These are phyloP conservation scores for Odontamblyopus lacepedii DNA, from an alignment of 2,797 vertebrate species.

Conservation along the genomic window DNA sequence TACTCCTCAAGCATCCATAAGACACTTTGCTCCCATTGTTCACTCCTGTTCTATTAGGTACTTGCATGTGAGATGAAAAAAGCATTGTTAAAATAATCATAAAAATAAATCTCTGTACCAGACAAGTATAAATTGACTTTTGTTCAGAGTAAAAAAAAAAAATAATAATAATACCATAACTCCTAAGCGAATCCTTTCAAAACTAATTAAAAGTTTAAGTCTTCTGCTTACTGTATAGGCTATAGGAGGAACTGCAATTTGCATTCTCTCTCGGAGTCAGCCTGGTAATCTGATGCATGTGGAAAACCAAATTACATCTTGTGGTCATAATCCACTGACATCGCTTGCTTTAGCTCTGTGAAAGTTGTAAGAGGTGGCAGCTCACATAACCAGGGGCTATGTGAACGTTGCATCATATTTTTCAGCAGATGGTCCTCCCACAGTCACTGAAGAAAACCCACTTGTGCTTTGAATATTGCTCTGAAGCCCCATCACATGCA, in stretches of 20 bases:
- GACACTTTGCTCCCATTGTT: too few species aligned
- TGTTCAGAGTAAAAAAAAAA: too few species aligned
- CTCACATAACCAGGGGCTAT: neutral
- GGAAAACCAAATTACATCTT: neutral
- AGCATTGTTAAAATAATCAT: neutral
- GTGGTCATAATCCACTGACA: slow-evolving; percentile 1
- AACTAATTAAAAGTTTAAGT: slow-evolving; percentile 1
- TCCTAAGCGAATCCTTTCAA: neutral
- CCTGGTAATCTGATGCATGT: neutral
- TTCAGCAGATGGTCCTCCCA: slow-evolving; percentile 35
- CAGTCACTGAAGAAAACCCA: slow-evolving; percentile 38
- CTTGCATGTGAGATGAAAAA: too few species aligned
- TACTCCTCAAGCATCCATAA: too few species aligned
- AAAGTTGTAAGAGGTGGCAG: neutral
- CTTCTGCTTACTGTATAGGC: neutral
- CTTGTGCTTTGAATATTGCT: slow-evolving; percentile 38
- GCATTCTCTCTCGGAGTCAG: slow-evolving; percentile 1
- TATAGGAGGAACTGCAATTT: neutral
- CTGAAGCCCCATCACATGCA: slow-evolving; percentile 38
- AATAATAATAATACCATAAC: neutral
- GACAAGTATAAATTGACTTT: neutral
- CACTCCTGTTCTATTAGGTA: too few species aligned
- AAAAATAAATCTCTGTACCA: neutral
- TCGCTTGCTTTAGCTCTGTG: neutral
- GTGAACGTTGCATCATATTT: slow-evolving; percentile 13